phyloP scores from a whole-genome alignment of 2,888 invertebrate genomes.

The Scaptomyza cyrtandrae region DNA sequence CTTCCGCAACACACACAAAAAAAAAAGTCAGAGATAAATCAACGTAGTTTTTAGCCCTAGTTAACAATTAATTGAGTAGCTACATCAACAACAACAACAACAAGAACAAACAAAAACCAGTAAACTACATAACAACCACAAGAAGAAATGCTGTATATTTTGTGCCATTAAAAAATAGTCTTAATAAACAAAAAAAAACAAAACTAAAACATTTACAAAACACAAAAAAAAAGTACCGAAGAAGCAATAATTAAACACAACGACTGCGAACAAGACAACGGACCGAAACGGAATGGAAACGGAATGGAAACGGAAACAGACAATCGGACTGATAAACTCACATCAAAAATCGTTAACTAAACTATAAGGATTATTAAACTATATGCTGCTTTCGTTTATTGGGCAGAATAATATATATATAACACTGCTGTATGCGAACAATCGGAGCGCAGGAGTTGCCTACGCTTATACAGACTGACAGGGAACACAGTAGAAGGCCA shows the following conservation, averaged over 20 bases:
- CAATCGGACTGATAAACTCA: constrained; percentile 20
- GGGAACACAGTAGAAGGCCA: constrained; percentile 21
- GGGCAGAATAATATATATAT: constrained; percentile 12
- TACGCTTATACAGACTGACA: constrained; percentile 47
- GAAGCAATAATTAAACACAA: constrained; percentile 72
- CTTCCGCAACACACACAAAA: constrained; percentile 37
- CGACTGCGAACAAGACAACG: constrained; percentile 40
- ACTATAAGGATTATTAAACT: constrained; percentile 37
- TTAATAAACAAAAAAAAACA: constrained; percentile 28
- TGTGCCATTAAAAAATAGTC: constrained; percentile 76
- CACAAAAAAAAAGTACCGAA: constrained; percentile 53
- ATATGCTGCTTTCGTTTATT: constrained; percentile 27
- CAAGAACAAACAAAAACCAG: constrained; percentile 23
- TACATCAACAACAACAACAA: constrained; percentile 33
- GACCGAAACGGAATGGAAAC: neutral
- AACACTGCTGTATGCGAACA: constrained; percentile 21
- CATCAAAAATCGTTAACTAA: constrained; percentile 33
- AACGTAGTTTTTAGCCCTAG: constrained; percentile 36
- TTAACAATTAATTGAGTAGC: constrained; percentile 39
- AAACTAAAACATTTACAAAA: constrained; percentile 30
- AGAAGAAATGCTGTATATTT: constrained; percentile 68
- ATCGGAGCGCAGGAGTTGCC: constrained; percentile 19
- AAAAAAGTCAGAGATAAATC: constrained; percentile 8
- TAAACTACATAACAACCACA: constrained; percentile 38
- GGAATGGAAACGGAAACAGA: neutral